Conservation (phyloP, 2,888 invertebrate species). For the Parnassius orleans region DNA sequence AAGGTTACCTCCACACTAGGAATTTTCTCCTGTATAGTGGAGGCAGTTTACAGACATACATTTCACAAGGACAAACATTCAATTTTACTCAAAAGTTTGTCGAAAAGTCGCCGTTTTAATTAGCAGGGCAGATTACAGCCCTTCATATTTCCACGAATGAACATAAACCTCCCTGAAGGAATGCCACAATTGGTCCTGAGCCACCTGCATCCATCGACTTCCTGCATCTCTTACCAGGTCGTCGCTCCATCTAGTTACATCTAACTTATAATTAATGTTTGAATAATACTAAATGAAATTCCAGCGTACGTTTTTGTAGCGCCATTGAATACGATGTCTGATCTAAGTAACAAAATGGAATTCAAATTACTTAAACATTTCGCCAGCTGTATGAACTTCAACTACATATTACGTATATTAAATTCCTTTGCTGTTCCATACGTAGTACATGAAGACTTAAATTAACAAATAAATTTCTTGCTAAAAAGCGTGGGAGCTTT, state of each 20-base stretch:
- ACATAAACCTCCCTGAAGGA: not conserved
- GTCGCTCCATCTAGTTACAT: not conserved
- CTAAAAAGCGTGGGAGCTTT: no score
- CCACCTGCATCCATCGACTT: not conserved
- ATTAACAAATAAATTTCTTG: not conserved
- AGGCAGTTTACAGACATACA: no score
- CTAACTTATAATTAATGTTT: not conserved
- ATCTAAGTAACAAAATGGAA: not conserved
- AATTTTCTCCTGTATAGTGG: no score
- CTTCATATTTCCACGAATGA: not conserved
- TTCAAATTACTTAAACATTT: conserved; percentile 2
- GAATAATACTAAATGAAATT: not conserved
- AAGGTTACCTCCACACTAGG: no score
- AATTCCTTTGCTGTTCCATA: not conserved
- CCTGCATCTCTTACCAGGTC: not conserved
- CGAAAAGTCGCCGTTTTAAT: no score
- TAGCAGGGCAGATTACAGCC: no score
- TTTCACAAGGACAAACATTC: no score
- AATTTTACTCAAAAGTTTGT: no score
- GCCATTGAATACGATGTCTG: not conserved
- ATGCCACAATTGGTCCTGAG: not conserved
- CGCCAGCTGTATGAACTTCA: not conserved
- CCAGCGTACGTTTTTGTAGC: not conserved
- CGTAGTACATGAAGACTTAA: not conserved
- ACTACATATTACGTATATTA: not conserved